Base-by-base conservation (phyloP, 2,888 invertebrate species). In the Bugula neritina region DNA sequence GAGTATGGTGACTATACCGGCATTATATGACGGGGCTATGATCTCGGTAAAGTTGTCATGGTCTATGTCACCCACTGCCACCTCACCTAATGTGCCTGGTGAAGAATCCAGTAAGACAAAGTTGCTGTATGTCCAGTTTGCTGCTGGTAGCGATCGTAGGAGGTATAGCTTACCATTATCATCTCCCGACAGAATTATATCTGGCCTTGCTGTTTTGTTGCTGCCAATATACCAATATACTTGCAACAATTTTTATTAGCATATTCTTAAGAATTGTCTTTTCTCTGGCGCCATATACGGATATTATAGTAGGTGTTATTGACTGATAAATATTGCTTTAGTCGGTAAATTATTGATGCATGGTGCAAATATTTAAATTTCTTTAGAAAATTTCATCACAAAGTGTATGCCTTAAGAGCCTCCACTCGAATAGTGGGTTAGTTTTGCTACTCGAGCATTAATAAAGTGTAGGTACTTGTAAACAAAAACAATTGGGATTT, bases 161-260 rank as follows among this genome's bases (percentile, higher is more conserved):
- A 76, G 72, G 71, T 78, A 78, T 0, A 77, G 78, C 34, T 75
- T 73, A 0, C 80, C 81, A 34, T 79, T 78, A 72, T 81, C 80
- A 72, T 79, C 81, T 1, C 81, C 81, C 3, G 79, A 77, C 27
- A 81, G n/a, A 1, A 79, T 58, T n/a, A 81, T 75, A 35, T 73
- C 71, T 3, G 79, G 79, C 54, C 77, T 78, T 21, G 27, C 35
- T 10, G 2, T n/a, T 2, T n/a, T 70, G 52, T 27, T 69, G 34
- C 54, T 72, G 70, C n/a, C 1, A 54, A 1, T 1, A 57, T 25
- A 57, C 5, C 10, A 25, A 17, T 57, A 43, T 43, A 17, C 17
- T 43, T 10, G 43, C 5, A 43, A 17, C 10, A 43, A 10, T 43
- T 43, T 17, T 43, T 17, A 43, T 43, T 43, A 17, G 17, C 17